A percentile compares a stretch with the other conserved stretches of the same genome.
Evolutionary conservation across 2,797 vertebrate genomes (phyloP).

Genomic region (Phylloscopus collybita): DNA sequence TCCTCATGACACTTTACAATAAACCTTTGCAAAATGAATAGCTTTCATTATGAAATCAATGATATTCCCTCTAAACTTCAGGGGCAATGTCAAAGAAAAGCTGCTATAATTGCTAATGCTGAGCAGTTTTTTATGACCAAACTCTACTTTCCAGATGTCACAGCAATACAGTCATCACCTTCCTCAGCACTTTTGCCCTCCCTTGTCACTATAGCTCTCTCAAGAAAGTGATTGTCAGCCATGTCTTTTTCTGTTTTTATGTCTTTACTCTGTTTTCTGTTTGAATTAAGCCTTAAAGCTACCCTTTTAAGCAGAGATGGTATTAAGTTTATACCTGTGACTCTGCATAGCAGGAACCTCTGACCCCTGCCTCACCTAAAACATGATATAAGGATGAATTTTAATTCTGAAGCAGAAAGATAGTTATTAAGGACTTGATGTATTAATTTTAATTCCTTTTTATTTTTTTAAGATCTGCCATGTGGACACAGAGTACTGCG

Average conservation of each 20-base stretch:
- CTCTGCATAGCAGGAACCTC: background rate
- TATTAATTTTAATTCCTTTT: background rate
- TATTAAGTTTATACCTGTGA: background rate
- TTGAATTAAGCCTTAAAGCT: background rate
- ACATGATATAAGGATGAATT: background rate
- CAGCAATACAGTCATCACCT: constrained; percentile 29
- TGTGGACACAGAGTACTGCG: background rate
- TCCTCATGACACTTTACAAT: background rate
- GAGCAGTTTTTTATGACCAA: constrained; percentile 32
- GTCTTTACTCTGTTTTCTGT: background rate
- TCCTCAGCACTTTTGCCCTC: constrained; percentile 39
- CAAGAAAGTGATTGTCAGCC: constrained; percentile 6
- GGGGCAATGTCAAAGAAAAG: constrained; percentile 46
- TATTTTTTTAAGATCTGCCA: background rate
- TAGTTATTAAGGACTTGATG: background rate
- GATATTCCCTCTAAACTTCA: constrained; percentile 32
- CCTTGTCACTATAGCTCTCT: constrained; percentile 22
- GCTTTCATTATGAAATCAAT: constrained; percentile 60
- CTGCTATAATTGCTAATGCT: constrained; percentile 56
- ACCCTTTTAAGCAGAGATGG: background rate
- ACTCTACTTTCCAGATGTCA: constrained; percentile 43
- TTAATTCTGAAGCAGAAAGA: background rate
- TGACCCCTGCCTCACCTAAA: background rate
- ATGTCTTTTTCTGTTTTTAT: background rate
- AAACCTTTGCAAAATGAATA: constrained; percentile 53